phyloP scores from a whole-genome alignment of 2,113 vertebrate genomes.

The Panthera uncia region DNA sequence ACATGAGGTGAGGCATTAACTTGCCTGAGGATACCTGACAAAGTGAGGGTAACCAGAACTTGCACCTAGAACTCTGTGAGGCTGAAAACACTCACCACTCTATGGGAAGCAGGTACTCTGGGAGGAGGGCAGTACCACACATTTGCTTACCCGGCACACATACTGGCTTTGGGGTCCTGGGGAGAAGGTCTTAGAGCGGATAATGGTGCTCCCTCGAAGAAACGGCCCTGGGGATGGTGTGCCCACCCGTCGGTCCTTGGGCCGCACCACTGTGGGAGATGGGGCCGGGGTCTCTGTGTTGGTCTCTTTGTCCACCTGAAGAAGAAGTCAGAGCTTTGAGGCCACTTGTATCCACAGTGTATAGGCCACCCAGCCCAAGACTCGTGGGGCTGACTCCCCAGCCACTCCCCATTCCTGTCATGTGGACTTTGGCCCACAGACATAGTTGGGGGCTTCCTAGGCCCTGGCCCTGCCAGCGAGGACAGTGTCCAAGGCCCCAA shows the following conservation, averaged over 20 bases:
- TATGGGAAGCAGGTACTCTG: accelerated
- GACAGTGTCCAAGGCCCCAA: accelerated
- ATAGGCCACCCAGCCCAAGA: accelerated
- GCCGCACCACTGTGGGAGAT: constrained; percentile 90
- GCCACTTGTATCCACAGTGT: neutral
- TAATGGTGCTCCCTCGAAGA: constrained; percentile 95
- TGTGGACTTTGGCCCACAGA: neutral
- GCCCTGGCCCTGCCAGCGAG: no score
- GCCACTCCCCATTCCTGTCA: neutral
- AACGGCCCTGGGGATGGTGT: constrained; percentile 90
- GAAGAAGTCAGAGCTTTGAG: constrained; percentile 42
- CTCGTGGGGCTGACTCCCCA: neutral
- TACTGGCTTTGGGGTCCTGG: constrained; percentile 98
- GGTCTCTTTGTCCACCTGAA: constrained; percentile 94
- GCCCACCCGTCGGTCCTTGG: constrained; percentile 91
- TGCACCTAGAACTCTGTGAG: neutral
- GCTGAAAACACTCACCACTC: neutral
- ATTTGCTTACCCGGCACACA: constrained; percentile 93
- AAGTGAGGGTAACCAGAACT: accelerated
- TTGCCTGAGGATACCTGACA: accelerated
- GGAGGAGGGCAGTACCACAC: accelerated
- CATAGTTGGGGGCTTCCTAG: neutral
- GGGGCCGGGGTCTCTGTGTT: constrained; percentile 88
- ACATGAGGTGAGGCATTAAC: accelerated
- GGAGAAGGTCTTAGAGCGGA: constrained; percentile 98